phyloP scores from a whole-genome alignment of 2,797 vertebrate species.

The Enteromius viviparus region DNA sequence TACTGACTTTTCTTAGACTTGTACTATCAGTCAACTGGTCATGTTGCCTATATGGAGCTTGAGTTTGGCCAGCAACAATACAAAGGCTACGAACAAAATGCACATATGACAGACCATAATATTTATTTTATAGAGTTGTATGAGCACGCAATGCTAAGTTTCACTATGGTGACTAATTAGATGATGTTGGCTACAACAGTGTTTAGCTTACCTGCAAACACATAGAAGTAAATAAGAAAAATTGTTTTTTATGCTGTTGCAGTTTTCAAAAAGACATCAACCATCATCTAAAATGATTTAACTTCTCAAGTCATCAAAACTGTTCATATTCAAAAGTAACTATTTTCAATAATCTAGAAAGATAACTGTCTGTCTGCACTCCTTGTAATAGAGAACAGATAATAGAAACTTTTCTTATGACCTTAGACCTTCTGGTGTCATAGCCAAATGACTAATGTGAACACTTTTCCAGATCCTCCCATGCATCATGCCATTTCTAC shows the following conservation, averaged over 20 bases:
- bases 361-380: background rate
- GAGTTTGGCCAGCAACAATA: background rate
- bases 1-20: conserved; percentile 59
- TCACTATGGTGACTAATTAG: background rate
- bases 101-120: background rate
- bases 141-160: background rate
- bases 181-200: background rate
- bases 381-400: conserved; percentile 24
- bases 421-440: conserved; percentile 49
- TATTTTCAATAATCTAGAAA: background rate
- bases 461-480: conserved; percentile 23
- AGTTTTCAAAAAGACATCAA: background rate
- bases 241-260: background rate
- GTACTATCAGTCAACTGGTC: conserved; percentile 56
- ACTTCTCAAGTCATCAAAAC: background rate
- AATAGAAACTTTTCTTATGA: conserved; percentile 55
- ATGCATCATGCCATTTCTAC: conserved; percentile 10
- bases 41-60: background rate
- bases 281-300: background rate
- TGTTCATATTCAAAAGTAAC: background rate
- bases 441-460: conserved; percentile 33
- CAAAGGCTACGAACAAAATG: background rate
- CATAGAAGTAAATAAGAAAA: background rate
- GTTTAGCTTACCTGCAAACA: background rate
- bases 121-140: background rate